Percentiles rank a stretch among this genome's conserved stretches.
phyloP scores from a whole-genome alignment of 2,797 vertebrate species.

The Tauraco hartlaubi region DNA sequence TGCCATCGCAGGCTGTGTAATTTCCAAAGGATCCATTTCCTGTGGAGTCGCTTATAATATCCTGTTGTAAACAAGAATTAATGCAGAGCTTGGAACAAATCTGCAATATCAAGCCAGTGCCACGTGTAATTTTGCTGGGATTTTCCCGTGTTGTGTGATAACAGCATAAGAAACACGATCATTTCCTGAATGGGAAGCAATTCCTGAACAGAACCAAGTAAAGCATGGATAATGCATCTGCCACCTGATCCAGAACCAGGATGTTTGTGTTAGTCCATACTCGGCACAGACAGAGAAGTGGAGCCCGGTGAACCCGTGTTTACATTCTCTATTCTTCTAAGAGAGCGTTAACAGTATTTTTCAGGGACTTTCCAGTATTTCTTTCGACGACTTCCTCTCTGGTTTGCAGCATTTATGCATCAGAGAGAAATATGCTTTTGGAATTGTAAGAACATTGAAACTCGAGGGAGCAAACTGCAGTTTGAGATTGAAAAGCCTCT shows the following conservation, averaged over 20 bases:
- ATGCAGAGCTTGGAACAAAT: background rate
- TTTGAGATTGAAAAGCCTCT: background rate
- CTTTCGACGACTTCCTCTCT: background rate
- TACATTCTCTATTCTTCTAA: background rate
- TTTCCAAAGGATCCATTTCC: background rate
- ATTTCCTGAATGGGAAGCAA: background rate
- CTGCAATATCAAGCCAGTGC: background rate
- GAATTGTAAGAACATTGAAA: background rate
- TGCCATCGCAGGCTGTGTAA: background rate
- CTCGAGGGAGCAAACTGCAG: background rate
- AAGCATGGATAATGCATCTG: background rate
- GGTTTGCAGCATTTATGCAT: background rate
- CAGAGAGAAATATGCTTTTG: background rate
- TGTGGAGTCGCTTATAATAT: background rate
- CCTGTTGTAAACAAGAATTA: background rate
- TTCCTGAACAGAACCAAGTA: background rate
- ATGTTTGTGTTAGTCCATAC: background rate
- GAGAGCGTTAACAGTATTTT: background rate
- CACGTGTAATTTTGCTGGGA: background rate
- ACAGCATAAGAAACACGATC: background rate
- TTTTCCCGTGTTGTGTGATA: background rate
- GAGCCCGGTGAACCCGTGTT: background rate
- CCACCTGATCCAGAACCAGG: background rate
- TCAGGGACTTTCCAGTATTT: slow-evolving; percentile 56
- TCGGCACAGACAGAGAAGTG: background rate